phyloP scores from a whole-genome alignment of 2,888 invertebrate genomes.

The Tetragonula carbonaria region DNA sequence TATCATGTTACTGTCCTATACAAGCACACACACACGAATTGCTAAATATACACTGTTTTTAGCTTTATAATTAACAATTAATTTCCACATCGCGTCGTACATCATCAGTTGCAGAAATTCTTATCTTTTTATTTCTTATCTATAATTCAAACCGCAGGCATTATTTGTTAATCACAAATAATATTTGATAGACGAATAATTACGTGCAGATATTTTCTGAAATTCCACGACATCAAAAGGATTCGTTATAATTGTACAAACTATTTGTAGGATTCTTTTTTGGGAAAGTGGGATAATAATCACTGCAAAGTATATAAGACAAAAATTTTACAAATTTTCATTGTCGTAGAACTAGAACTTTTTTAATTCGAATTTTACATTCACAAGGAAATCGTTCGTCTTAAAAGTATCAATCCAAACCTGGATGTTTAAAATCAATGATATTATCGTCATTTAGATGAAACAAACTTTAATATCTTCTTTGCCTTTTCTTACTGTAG shows the following conservation, averaged over 20 bases:
- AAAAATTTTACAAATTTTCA: neutral
- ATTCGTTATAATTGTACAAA: too few species aligned
- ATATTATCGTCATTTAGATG: neutral
- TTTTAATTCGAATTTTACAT: neutral
- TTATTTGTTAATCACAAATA: neutral
- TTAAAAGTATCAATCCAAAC: neutral
- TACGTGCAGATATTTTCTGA: too few species aligned
- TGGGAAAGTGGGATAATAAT: too few species aligned
- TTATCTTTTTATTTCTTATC: neutral
- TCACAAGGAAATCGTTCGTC: neutral
- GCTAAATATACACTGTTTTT: neutral
- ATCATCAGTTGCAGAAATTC: slow-evolving; percentile 22
- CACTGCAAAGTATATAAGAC: neutral
- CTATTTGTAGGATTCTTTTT: too few species aligned
- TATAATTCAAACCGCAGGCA: neutral
- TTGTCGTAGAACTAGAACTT: neutral
- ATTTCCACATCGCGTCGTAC: slow-evolving; percentile 1
- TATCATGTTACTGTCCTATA: neutral
- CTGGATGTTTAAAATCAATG: neutral
- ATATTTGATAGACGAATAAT: neutral
- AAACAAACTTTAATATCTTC: neutral
- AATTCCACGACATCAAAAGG: too few species aligned
- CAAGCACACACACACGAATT: neutral
- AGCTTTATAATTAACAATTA: neutral
- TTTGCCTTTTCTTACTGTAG: too few species aligned